Base-by-base conservation (phyloP, 2,113 vertebrate species). In the Girardinichthys multiradiatus region DNA sequence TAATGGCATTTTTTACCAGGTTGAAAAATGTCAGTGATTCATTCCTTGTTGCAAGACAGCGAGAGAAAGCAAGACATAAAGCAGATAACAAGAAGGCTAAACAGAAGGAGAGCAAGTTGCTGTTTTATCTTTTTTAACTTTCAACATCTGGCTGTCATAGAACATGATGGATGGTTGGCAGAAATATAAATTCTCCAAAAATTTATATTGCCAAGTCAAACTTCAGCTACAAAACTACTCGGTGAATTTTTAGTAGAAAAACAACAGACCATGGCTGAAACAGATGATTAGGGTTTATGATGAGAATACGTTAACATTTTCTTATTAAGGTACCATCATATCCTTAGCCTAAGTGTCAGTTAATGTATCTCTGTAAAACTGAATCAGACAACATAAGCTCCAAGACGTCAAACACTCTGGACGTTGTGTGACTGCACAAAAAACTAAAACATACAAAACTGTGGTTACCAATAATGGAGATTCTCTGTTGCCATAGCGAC, bases 401-500 rank as follows among this genome's bases (percentile, higher is more conserved):
- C 24, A 54, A 54, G 21, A 54, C 24, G 21, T n/a, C 24, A 54
- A 54, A 54, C 21, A 54, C 48, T 54, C 17, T 24, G 48, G 48
- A 11, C 19, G 24, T 51, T 51, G 17, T 48, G 17, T 8, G 45
- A 21, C 19, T 21, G 19, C 4, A 64, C 35, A 42, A 14, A 57
- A 74, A 71, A 39, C 57, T 24, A 29, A 69, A 77, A 72, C 70
- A 72, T 81, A 87, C 87, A 89, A 81, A 91, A 85, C 81, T 68
- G 76, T 59, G 77, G 85, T 86, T 83, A 90, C 77, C 59, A 30
- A 85, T 84, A 89, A 90, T 82, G 65, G 85, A 88, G 84, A 84
- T 86, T 91, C 85, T 86, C 74, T 83, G 69, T 92, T 90, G 72
- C 87, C 85, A 90, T 89, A 79, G 92, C 88, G 91, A 93, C 92